Percentiles rank a stretch among this genome's conserved stretches.
Evolutionary conservation across 2,797 vertebrate species (phyloP).

Genomic region (Sebastes umbrosus): DNA sequence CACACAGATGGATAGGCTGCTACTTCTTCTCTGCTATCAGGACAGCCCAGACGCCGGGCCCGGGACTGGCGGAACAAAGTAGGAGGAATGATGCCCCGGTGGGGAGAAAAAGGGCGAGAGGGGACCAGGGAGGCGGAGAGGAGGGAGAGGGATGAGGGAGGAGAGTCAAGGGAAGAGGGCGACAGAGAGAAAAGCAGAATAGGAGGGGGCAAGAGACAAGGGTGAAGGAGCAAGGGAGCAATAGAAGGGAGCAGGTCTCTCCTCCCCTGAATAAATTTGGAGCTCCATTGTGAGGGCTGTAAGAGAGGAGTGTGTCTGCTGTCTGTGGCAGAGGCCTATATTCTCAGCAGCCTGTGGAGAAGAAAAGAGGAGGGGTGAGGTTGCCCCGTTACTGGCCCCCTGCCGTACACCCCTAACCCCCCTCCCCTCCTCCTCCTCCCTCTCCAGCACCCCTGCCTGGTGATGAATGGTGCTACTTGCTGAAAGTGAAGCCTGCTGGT

Average conservation of each 20-base stretch:
- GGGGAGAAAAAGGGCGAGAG: conserved; percentile 73
- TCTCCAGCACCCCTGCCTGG: conserved; percentile 75
- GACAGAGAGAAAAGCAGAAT: conserved; percentile 43
- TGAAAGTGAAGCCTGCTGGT: conserved; percentile 84
- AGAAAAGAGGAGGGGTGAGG: conserved; percentile 65
- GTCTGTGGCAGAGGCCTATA: conserved; percentile 76
- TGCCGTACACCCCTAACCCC: conserved; percentile 38
- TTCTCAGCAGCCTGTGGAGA: conserved; percentile 78
- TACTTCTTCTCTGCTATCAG: conserved; percentile 82
- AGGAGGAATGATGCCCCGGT: conserved; percentile 83
- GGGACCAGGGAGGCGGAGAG: conserved; percentile 47
- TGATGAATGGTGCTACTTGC: conserved; percentile 86
- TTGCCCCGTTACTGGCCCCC: conserved; percentile 72
- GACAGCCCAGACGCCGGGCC: conserved; percentile 80
- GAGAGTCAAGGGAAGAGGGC: conserved; percentile 57
- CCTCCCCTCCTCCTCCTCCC: background rate
- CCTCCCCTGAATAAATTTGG: conserved; percentile 76
- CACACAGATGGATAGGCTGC: conserved; percentile 86
- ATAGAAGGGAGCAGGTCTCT: conserved; percentile 66
- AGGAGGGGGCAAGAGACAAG: conserved; percentile 68
- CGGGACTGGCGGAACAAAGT: conserved; percentile 84
- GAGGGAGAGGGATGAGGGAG: conserved; percentile 48
- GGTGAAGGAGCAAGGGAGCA: conserved; percentile 76
- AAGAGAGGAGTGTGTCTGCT: conserved; percentile 81
- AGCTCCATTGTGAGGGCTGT: conserved; percentile 70